Percentiles rank a stretch among this genome's conserved stretches.
Evolutionary conservation across 1,140 invertebrate genomes (phyloP).

Genomic region (Eueides isabella): DNA sequence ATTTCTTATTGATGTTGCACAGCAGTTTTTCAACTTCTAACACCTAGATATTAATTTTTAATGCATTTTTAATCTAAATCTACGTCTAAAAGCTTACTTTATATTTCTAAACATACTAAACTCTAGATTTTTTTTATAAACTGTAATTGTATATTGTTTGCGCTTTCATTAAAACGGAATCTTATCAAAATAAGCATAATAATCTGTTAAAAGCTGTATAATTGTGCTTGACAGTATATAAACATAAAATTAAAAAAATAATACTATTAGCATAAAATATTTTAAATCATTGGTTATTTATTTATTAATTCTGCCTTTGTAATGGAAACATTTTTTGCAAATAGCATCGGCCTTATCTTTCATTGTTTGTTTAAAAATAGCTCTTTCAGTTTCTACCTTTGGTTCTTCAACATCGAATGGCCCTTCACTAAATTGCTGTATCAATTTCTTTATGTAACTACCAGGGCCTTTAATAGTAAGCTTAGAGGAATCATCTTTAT

Average conservation of each 20-base stretch:
- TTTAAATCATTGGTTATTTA: slow-evolving; percentile 39
- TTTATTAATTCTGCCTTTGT: slow-evolving; percentile 74
- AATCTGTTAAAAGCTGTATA: slow-evolving; percentile 10
- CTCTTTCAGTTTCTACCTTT: slow-evolving; percentile 64
- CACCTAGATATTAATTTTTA: neutral
- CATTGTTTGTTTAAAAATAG: slow-evolving; percentile 57
- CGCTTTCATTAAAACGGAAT: slow-evolving; percentile 15
- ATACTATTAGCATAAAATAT: neutral
- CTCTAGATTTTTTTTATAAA: neutral
- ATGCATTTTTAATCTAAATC: neutral
- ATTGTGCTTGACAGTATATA: slow-evolving; percentile 10
- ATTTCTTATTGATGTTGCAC: slow-evolving; percentile 65
- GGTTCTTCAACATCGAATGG: slow-evolving; percentile 69
- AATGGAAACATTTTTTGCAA: slow-evolving; percentile 81
- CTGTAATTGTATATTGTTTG: slow-evolving; percentile 9
- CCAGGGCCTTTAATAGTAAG: slow-evolving; percentile 72
- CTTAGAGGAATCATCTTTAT: slow-evolving; percentile 54
- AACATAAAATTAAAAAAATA: neutral
- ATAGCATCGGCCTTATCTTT: slow-evolving; percentile 77
- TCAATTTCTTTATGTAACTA: slow-evolving; percentile 76
- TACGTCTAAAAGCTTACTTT: neutral
- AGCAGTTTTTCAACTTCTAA: slow-evolving; percentile 49
- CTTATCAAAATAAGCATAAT: slow-evolving; percentile 14
- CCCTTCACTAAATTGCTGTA: slow-evolving; percentile 80
- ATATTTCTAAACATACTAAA: slow-evolving; percentile 6